phyloP scores from a whole-genome alignment of 1,140 invertebrate genomes.

The Bombus waltoni region DNA sequence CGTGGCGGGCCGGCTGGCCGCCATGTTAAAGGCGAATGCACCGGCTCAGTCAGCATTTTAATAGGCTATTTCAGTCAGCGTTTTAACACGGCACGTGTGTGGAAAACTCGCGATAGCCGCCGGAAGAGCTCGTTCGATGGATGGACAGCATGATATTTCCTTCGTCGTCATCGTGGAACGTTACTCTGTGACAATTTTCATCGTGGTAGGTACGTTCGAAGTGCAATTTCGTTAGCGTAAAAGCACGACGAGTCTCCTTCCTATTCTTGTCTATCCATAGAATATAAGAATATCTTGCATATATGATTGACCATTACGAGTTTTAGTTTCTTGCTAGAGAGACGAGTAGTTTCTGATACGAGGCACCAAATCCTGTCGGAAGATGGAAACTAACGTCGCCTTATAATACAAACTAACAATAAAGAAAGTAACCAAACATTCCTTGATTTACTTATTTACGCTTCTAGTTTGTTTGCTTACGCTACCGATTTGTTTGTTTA shows the following conservation, averaged over 20 bases:
- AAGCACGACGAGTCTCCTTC: not conserved
- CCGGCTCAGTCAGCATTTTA: slow-evolving; percentile 56
- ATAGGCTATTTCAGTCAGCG: slow-evolving; percentile 38
- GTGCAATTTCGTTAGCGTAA: not conserved
- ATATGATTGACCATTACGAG: too few relatives aligned
- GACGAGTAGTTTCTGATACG: too few relatives aligned
- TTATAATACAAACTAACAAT: too few relatives aligned
- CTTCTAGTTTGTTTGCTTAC: not conserved
- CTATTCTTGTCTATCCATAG: too few relatives aligned
- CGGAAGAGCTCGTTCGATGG: not conserved
- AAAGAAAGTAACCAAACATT: too few relatives aligned
- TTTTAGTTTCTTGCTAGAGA: too few relatives aligned
- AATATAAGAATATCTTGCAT: too few relatives aligned
- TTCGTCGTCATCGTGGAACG: not conserved
- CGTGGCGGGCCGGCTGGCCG: slow-evolving; percentile 22
- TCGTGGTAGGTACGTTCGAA: not conserved
- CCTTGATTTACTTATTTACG: not conserved
- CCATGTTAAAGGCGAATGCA: slow-evolving; percentile 52
- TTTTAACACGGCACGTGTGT: not conserved
- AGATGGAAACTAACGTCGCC: too few relatives aligned
- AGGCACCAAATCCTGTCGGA: too few relatives aligned
- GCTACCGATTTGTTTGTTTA: not conserved
- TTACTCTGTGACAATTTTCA: not conserved
- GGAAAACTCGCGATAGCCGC: not conserved
- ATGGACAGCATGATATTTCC: not conserved